Conservation (phyloP, 2,113 vertebrate species). For the Xenopus laevis region DNA sequence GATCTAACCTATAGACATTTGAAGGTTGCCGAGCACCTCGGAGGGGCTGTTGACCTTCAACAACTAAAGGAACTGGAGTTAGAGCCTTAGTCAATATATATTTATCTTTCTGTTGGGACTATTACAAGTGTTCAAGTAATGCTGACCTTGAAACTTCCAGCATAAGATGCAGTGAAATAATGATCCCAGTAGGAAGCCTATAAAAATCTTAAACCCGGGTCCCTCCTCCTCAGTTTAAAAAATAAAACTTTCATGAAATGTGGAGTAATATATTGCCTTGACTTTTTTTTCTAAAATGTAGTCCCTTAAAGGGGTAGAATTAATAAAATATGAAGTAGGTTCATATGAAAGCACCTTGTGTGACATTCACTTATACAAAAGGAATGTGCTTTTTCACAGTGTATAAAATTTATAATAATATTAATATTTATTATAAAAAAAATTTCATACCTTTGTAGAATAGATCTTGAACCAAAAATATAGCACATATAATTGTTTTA, state of each 20-base stretch:
- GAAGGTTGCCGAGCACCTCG: conserved; percentile 68
- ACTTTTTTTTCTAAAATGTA: background rate
- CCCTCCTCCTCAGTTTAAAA: conserved; percentile 16
- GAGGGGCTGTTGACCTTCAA: conserved; percentile 71
- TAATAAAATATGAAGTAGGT: background rate
- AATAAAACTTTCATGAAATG: conserved; percentile 30
- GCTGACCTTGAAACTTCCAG: conserved; percentile 70
- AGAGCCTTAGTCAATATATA: conserved; percentile 70
- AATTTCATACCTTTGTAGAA: too few species aligned
- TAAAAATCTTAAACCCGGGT: conserved; percentile 50
- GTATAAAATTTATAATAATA: too few species aligned
- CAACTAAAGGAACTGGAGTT: conserved; percentile 63
- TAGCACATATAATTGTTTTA: too few species aligned
- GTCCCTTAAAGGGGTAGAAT: background rate
- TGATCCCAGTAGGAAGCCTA: conserved; percentile 65
- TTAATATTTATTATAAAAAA: too few species aligned
- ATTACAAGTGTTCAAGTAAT: conserved; percentile 67
- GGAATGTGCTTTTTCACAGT: too few species aligned
- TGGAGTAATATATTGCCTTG: background rate
- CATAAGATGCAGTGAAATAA: conserved; percentile 61
- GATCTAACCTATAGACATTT: conserved; percentile 71
- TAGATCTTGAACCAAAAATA: too few species aligned
- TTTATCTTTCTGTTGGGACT: conserved; percentile 73
- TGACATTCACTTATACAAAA: too few species aligned
- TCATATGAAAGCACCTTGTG: too few species aligned